phyloP scores from a whole-genome alignment of 2,797 vertebrate species.

The Antrozous pallidus region DNA sequence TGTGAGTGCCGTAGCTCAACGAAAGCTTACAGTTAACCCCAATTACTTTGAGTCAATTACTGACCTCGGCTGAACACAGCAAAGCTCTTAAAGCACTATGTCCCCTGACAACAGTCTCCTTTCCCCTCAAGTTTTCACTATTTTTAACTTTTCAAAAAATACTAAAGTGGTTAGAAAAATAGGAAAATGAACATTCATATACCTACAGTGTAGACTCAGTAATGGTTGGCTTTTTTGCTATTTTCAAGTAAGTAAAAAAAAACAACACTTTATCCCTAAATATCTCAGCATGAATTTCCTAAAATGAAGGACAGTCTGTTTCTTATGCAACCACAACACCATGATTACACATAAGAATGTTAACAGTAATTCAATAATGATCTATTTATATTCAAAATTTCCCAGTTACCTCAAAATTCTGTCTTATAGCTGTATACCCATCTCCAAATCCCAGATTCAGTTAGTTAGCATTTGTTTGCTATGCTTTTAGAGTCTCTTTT shows the following conservation, averaged over 20 bases:
- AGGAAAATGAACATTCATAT: neutral
- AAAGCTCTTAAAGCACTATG: neutral
- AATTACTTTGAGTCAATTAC: neutral
- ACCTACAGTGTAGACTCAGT: neutral
- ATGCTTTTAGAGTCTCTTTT: neutral
- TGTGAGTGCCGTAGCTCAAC: neutral
- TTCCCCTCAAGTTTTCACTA: neutral
- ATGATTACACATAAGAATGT: neutral
- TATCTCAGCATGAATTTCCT: neutral
- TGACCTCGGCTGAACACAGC: neutral
- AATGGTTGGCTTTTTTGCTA: neutral
- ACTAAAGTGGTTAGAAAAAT: neutral
- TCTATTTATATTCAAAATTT: neutral
- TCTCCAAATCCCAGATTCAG: neutral
- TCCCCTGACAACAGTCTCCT: neutral
- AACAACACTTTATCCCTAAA: neutral
- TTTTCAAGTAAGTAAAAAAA: constrained; percentile 29
- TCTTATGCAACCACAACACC: neutral
- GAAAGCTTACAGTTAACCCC: neutral
- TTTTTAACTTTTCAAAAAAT: neutral
- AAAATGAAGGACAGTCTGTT: neutral
- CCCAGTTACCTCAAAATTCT: neutral
- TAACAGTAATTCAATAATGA: neutral
- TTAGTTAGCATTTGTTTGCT: neutral
- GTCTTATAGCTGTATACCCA: neutral